Percentiles rank a stretch among this genome's conserved stretches.
Conservation (phyloP, 1,140 invertebrate species). For the Trichonephila clavipes region DNA sequence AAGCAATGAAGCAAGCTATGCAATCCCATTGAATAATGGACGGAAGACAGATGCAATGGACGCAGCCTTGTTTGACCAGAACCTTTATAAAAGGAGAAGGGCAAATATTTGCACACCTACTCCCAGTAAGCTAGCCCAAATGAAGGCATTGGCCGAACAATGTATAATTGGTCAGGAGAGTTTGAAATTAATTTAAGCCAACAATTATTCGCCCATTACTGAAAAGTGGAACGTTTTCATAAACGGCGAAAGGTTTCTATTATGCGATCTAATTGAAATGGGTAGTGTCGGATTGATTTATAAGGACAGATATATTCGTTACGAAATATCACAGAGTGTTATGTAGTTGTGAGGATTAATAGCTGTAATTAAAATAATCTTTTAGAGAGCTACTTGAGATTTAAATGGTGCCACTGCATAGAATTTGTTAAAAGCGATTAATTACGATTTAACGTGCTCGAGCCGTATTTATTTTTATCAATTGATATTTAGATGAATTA, state of each 20-base stretch:
- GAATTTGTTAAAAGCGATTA: background rate
- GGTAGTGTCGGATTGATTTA: background rate
- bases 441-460: background rate
- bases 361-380: background rate
- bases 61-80: background rate
- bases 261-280: background rate
- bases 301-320: background rate
- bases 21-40: constrained; percentile 31
- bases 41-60: background rate
- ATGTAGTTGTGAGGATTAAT: background rate
- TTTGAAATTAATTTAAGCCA: constrained; percentile 26
- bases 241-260: background rate
- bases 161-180: background rate
- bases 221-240: constrained; percentile 11
- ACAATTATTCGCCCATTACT: constrained; percentile 27
- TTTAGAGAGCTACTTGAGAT: background rate
- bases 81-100: background rate
- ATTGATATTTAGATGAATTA: too few relatives aligned
- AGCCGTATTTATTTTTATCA: too few relatives aligned
- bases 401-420: background rate
- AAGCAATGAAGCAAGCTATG: background rate
- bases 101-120: constrained; percentile 25
- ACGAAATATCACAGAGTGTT: background rate
- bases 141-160: background rate
- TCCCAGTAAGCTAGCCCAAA: background rate